Evolutionary conservation across 2,797 vertebrate genomes (phyloP), one percentile per base, ranked within the genome.

Genomic region (Lithobates sylvaticus): DNA sequence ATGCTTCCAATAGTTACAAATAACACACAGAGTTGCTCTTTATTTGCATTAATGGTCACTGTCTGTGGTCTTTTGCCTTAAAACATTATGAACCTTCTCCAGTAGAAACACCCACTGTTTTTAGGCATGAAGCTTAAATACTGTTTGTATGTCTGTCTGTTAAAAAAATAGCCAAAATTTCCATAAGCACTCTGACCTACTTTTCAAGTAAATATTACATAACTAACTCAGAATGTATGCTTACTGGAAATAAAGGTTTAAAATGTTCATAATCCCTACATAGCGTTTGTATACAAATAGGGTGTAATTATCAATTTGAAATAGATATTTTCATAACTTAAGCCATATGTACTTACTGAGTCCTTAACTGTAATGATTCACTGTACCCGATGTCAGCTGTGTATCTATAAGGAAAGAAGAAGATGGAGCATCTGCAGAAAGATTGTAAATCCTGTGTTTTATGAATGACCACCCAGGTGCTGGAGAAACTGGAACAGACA

Each of bases 401-500:
- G 96, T 95, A 95, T 96, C 94, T 94, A 94, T 94, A 91, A 94
- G 91, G 93, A 96, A 96, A 93, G 88, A 91, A 94, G 92, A 94
- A 94, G 94, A 94, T 95, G 92, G 93, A 84, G 75, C 88, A 84
- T 95, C 90, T 93, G 94, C 95, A 95, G 93, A 91, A 93, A 91
- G 91, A 94, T 93, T 95, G 93, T 96, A 97, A 97, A 97, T 98
- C 95, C 95, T 91, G 90, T 73, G 44, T 94, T 97, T 97, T 96
- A 96, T 95, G 95, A 96, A 96, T 91, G 96, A 94, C 97, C 97
- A 97, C 97, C 97, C 93, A 88, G 95, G 94, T 92, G 95, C 96
- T 95, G 93, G 94, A 95, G 95, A 94, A 94, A 93, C 92, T 93
- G 88, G 89, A 90, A 90, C 88, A 74, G 89, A 89, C 88, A 0